Conservation (phyloP, 2,888 invertebrate species). For the Lasiommata megera region DNA sequence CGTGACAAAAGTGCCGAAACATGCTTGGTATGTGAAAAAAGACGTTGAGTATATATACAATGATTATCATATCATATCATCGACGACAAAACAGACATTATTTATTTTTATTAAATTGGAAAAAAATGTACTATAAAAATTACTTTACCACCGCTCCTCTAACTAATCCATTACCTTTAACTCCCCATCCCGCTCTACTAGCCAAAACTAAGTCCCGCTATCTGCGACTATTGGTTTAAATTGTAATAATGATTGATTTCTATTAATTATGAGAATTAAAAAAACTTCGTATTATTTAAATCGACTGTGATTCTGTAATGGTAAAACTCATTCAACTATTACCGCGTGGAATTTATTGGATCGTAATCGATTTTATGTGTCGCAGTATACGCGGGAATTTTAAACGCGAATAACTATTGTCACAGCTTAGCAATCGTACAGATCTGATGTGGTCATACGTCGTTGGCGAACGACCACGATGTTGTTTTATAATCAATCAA, state of each 20-base stretch:
- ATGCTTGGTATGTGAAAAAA: not conserved
- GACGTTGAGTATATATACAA: constrained; percentile 60
- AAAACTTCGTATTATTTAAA: too few relatives aligned
- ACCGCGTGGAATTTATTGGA: too few relatives aligned
- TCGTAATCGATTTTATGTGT: constrained; percentile 10
- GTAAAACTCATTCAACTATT: too few relatives aligned
- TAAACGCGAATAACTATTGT: constrained; percentile 6
- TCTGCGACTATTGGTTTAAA: not conserved
- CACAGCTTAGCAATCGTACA: constrained; percentile 6
- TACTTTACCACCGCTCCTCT: constrained; percentile 46
- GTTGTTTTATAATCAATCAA: too few relatives aligned
- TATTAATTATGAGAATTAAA: too few relatives aligned
- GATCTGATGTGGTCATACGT: not conserved
- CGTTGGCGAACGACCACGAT: not conserved
- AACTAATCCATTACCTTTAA: constrained; percentile 6
- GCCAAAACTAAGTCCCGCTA: not conserved
- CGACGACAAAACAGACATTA: constrained; percentile 50
- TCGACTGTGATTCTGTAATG: too few relatives aligned
- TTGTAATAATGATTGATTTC: too few relatives aligned
- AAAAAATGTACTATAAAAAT: constrained; percentile 43
- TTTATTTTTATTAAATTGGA: constrained; percentile 2
- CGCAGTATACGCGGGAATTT: not conserved
- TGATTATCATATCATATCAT: constrained; percentile 43
- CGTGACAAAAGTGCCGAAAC: not conserved
- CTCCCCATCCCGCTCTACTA: constrained; percentile 36